Conservation (phyloP, 2,113 vertebrate species). For the Haemorhous mexicanus region DNA sequence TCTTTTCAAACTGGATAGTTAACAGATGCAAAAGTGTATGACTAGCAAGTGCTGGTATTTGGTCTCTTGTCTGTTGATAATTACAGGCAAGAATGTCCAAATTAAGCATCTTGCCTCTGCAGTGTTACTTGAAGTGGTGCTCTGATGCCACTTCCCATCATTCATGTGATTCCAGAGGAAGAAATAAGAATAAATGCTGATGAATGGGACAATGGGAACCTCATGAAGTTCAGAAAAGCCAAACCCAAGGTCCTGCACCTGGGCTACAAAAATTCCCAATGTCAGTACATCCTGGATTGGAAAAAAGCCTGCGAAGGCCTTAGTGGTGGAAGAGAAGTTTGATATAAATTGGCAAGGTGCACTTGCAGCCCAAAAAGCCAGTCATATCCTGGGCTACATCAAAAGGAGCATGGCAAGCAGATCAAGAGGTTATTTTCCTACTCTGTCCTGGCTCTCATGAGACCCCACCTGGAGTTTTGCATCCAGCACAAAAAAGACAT, state of each 20-base stretch:
- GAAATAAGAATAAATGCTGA: not conserved
- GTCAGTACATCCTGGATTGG: not conserved
- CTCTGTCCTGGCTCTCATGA: not conserved
- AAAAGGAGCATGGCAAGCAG: not conserved
- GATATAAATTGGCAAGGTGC: rapidly evolving
- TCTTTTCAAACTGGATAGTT: not conserved
- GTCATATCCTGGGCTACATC: not conserved
- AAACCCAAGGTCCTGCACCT: not conserved
- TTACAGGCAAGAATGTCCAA: not conserved
- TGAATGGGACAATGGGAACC: not conserved
- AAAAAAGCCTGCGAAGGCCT: not conserved
- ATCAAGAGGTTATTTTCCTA: not conserved
- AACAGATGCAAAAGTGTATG: not conserved
- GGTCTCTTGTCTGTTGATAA: not conserved
- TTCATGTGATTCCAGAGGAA: not conserved
- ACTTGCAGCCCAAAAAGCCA: not conserved
- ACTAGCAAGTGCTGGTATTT: not conserved
- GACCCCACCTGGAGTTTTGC: not conserved
- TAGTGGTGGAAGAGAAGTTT: not conserved
- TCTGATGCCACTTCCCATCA: not conserved
- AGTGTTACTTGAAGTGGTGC: not conserved
- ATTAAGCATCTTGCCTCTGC: not conserved
- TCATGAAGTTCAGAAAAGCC: not conserved
- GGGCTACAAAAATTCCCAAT: not conserved
- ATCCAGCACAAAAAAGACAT: not conserved